Evolutionary conservation across 2,797 vertebrate species (phyloP), one percentile per base, ranked within the genome.

Genomic region (Falco berigora): DNA sequence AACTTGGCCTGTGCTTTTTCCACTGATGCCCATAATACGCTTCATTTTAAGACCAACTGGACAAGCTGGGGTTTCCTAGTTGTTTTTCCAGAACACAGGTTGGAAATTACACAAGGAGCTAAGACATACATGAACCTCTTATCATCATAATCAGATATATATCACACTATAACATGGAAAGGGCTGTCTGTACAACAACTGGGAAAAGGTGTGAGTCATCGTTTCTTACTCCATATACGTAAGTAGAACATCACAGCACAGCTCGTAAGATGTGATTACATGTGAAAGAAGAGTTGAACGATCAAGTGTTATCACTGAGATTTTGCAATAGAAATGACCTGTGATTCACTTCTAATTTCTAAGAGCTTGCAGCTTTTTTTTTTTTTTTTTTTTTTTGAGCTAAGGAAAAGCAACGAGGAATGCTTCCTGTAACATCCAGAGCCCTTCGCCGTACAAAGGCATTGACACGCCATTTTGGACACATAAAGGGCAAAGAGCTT

Each of bases 401-500:
- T 16, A 63, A 55, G 1, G 2, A 30, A 64, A 94, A 91, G 64
- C 84, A 62, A 63, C 1, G 4, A 81, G 78, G 74, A 53, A 74
- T 38, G 38, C 24, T 89, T 66, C 76, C 76, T 78, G 49, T 76
- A 89, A 87, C 44, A 73, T 66, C 28, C 89, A 93, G 66, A 32
- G 78, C 91, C 50, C 22, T 68, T 44, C 7, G 5, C 58, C 21
- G 21, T 38, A 15, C 59, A 32, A 76, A 92, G 67, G 81, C 85
- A 91, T 61, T 4, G 0, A 42, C 94, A 93, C 0, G 2, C 78
- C 12, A 4, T 68, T 79, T 74, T 75, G 85, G 79, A 97, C 94
- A 95, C 96, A 32, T 94, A 91, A 95, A 96, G 94, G 85, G 91
- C 88, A 96, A 95, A 95, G 94, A 88, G 46, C 91, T 94, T 96